A percentile compares a stretch with the other conserved stretches of the same genome.
These are phyloP conservation scores for Parazoanthus atlanticus DNA, from an alignment of 92 coral and sea anemone genomes.

Conservation along the genomic window DNA sequence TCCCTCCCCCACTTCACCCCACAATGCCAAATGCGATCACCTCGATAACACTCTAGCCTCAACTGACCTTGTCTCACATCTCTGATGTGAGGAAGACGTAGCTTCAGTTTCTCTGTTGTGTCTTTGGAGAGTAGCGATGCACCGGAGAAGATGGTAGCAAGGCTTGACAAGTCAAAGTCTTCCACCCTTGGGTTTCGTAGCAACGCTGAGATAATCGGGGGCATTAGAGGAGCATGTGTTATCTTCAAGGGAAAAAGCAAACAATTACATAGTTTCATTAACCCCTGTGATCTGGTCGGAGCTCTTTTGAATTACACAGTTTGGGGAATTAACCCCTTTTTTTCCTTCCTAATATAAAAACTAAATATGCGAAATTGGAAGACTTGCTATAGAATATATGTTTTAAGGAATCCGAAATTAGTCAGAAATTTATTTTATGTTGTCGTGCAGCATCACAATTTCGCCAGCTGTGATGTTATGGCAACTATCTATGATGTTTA, in stretches of 20 bases:
- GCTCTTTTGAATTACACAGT: neutral
- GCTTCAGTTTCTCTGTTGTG: neutral
- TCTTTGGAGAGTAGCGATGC: neutral
- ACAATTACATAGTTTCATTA: neutral
- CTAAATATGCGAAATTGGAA: too few relatives aligned
- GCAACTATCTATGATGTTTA: too few relatives aligned
- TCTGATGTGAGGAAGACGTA: neutral
- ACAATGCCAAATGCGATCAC: too few relatives aligned
- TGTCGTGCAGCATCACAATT: too few relatives aligned
- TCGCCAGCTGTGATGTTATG: too few relatives aligned
- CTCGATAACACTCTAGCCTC: neutral
- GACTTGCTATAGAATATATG: too few relatives aligned
- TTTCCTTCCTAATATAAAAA: too few relatives aligned
- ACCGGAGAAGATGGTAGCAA: neutral
- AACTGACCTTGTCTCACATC: neutral
- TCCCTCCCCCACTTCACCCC: too few relatives aligned
- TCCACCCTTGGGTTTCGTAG: neutral
- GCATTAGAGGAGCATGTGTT: slow-evolving; percentile 21
- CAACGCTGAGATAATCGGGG: neutral
- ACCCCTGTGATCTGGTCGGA: neutral
- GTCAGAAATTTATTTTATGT: too few relatives aligned
- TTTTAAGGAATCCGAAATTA: too few relatives aligned
- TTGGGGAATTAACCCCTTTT: neutral
- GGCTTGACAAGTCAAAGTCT: slow-evolving; percentile 12
- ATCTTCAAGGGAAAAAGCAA: slow-evolving; percentile 1